Conservation (phyloP, 1,140 invertebrate species). For the Hirudo medicinalis region DNA sequence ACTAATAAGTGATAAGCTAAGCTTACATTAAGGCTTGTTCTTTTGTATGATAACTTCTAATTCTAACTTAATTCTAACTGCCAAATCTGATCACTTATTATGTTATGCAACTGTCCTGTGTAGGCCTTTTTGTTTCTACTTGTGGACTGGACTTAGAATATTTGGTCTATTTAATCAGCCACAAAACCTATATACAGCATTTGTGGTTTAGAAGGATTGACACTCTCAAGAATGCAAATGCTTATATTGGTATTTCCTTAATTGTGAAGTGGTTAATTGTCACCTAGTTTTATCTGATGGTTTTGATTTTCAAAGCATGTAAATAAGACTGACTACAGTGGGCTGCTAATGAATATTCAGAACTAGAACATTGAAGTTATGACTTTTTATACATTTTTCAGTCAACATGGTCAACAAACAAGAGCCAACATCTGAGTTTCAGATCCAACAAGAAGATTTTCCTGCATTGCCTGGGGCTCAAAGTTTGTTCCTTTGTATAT, state of each 20-base stretch:
- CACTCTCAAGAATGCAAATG: neutral
- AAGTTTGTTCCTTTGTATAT: conserved; percentile 29
- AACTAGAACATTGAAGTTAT: neutral
- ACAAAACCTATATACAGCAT: too few species aligned
- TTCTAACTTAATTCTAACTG: too few species aligned
- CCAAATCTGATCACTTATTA: too few species aligned
- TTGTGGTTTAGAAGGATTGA: neutral
- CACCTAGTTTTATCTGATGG: neutral
- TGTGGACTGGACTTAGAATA: too few species aligned
- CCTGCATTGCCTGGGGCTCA: conserved; percentile 71
- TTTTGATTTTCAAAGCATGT: neutral
- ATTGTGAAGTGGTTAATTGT: neutral
- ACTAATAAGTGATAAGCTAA: too few species aligned
- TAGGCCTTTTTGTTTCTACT: too few species aligned
- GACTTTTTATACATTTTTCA: conserved; percentile 31
- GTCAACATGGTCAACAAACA: conserved; percentile 68
- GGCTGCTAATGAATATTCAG: neutral
- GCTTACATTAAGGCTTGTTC: too few species aligned
- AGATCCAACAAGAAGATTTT: conserved; percentile 95
- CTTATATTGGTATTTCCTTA: neutral
- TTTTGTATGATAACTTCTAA: too few species aligned
- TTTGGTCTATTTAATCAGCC: too few species aligned
- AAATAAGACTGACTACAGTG: too few species aligned
- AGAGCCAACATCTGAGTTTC: conserved; percentile 59
- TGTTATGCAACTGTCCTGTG: too few species aligned